These are phyloP conservation scores for Mustelus asterias DNA, from an alignment of 2,113 vertebrate species.

Conservation along the genomic window DNA sequence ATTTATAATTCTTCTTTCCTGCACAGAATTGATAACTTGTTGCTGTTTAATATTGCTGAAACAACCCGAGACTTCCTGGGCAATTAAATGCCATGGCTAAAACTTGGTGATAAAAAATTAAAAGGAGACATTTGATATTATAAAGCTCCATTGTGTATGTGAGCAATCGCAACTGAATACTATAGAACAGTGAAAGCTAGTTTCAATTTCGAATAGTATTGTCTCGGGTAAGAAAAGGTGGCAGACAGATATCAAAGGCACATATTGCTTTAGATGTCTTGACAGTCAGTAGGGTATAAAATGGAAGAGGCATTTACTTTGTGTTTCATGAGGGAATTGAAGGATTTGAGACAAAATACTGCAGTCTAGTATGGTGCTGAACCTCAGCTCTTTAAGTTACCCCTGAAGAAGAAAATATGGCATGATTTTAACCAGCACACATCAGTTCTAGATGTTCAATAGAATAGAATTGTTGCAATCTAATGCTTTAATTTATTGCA, in stretches of 20 bases:
- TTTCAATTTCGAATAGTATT: neutral
- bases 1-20: neutral
- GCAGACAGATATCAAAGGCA: neutral
- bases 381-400: neutral
- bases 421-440: neutral
- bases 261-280: neutral
- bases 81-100: neutral
- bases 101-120: neutral
- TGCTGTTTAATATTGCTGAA: neutral
- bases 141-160: neutral
- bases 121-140: neutral
- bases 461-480: neutral
- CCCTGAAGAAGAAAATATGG: neutral
- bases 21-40: neutral
- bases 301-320: neutral
- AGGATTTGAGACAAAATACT: neutral
- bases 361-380: neutral
- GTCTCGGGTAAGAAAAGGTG: neutral
- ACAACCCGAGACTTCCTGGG: neutral
- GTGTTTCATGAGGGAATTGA: neutral
- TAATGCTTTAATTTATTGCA: neutral
- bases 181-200: neutral
- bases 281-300: neutral
- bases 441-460: neutral
- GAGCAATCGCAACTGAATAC: neutral